Evolutionary conservation across 2,888 invertebrate species (phyloP).

Genomic region (Eugnorisma glareosa): DNA sequence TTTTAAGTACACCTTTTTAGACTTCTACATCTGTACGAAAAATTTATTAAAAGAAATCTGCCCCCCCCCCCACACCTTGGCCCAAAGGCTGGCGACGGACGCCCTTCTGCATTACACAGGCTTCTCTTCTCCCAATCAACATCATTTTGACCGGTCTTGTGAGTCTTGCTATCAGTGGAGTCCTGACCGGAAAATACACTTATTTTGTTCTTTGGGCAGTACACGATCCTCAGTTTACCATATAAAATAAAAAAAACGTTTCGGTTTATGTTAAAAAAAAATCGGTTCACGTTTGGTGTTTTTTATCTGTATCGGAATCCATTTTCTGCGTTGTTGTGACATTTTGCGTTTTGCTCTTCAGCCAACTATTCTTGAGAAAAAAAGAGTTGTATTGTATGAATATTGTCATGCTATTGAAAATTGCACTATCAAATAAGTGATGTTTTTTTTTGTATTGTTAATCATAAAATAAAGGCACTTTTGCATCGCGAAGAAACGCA

Average conservation of each 20-base stretch:
- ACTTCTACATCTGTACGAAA: no score
- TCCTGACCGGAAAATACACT: background rate
- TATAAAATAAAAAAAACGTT: background rate
- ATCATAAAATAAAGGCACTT: constrained; percentile 63
- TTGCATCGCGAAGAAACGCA: constrained; percentile 72
- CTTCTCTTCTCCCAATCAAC: background rate
- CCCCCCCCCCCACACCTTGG: background rate
- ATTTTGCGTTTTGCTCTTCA: constrained; percentile 82
- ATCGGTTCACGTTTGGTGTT: background rate
- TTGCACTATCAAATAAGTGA: constrained; percentile 71
- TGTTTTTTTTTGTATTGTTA: constrained; percentile 70
- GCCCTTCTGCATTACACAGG: background rate
- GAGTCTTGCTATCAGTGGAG: background rate
- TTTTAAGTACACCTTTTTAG: no score
- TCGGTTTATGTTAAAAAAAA: background rate
- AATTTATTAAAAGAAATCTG: background rate
- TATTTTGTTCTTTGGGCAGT: background rate
- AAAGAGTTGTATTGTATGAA: constrained; percentile 70
- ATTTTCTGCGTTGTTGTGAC: constrained; percentile 91
- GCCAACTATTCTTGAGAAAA: constrained; percentile 66
- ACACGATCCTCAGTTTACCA: background rate
- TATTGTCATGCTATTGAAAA: constrained; percentile 60
- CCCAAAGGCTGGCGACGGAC: background rate
- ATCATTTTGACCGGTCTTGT: background rate
- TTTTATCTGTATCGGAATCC: constrained; percentile 79